phyloP scores from a whole-genome alignment of 2,888 invertebrate species.

The Caradrina clavipalpis region DNA sequence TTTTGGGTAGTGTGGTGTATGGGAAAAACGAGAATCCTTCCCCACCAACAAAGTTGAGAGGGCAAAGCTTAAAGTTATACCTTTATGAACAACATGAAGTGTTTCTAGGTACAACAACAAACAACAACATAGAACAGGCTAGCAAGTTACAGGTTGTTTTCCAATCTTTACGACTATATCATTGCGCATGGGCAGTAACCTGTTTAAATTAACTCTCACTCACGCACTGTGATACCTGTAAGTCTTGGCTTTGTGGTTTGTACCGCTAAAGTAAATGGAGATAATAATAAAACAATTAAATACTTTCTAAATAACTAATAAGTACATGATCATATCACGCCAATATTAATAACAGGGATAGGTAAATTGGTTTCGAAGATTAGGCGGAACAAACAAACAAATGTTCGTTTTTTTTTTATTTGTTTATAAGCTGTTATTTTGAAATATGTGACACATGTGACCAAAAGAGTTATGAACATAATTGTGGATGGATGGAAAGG shows the following conservation, averaged over 20 bases:
- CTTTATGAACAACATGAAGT: neutral
- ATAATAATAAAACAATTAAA: constrained; percentile 14
- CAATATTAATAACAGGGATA: no score
- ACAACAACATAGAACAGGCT: constrained; percentile 8
- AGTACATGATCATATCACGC: no score
- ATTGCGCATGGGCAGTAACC: constrained; percentile 33
- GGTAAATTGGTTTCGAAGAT: no score
- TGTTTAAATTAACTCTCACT: constrained; percentile 49
- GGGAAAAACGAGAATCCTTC: no score
- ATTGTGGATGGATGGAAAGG: no score
- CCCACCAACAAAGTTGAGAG: no score
- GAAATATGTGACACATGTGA: no score
- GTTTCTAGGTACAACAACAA: neutral
- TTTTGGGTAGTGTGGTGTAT: no score
- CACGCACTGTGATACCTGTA: constrained; percentile 5
- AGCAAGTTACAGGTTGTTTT: constrained; percentile 28
- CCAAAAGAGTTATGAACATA: no score
- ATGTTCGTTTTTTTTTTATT: no score
- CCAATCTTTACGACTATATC: constrained; percentile 31
- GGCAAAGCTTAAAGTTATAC: neutral
- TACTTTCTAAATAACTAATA: neutral
- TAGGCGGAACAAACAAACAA: no score
- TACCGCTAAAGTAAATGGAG: neutral
- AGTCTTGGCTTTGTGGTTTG: neutral
- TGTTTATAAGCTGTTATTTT: no score